Evolutionary conservation across 2,113 vertebrate species (phyloP), one percentile per base, ranked within the genome.

Genomic region (Aptenodytes patagonicus): DNA sequence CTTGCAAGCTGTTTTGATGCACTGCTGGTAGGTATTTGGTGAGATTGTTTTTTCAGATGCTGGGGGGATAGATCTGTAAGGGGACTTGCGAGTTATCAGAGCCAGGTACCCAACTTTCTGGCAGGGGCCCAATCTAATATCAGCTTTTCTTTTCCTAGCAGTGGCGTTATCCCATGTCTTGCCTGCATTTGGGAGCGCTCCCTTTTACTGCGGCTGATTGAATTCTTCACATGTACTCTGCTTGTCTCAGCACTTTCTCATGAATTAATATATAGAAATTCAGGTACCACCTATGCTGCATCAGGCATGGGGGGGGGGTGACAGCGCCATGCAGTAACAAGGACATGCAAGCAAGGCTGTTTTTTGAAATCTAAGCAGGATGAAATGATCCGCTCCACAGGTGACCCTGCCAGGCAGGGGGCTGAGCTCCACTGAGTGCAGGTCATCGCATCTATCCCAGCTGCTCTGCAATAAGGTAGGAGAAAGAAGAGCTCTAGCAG

Each of bases 201-300:
- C 19, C 31, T 71, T n/a, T 71, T 66, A 58, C 34, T 46, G 65
- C 83, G 61, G 44, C 57, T 55, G 42, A 92, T n/a, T 16, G 4
- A 51, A 54, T 93, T 62, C 54, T 70, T 87, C 44, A 28, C 5
- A 6, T 2, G 2, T 29, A 38, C 40, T 72, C 57, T 89, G 90
- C 90, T 91, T 89, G 38, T 66, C 70, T 95, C 88, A 94, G 75
- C 73, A 79, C 40, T 90, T 92, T 87, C 58, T 73, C 7, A 6
- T 34, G 44, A 86, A 89, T 96, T 86, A 69, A 69, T 76, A 16
- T 9, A 31, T 10, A 83, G 49, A 72, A 92, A 86, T 62, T 61
- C 44, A 88, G 66, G 31, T 57, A 52, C 71, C 26, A 51, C 38
- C 69, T 73, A 2, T 40, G 47, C 72, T 90, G 17, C 32, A 42